phyloP scores from a whole-genome alignment of 2,888 invertebrate species.

The Epistrophe grossulariae region DNA sequence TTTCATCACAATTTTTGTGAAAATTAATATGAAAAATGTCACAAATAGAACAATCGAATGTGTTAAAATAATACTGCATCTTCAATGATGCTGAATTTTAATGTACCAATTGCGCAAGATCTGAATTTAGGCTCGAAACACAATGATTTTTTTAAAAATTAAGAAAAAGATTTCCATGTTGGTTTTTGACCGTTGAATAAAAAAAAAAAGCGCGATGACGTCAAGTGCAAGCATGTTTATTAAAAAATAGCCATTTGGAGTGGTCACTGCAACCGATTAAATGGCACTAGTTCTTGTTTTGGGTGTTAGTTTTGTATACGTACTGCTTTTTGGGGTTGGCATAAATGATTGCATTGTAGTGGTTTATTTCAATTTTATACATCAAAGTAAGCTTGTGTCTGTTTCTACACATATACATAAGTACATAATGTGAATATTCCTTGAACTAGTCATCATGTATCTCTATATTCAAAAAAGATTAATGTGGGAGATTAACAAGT shows the following conservation, averaged over 20 bases:
- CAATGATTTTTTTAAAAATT: conserved; percentile 17
- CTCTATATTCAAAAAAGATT: background rate
- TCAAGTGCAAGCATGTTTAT: conserved; percentile 16
- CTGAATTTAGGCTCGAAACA: conserved; percentile 45
- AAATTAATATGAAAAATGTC: conserved; percentile 30
- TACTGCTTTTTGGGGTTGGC: conserved; percentile 31
- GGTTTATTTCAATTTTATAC: conserved; percentile 7
- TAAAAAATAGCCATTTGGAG: conserved; percentile 23
- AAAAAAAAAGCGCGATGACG: conserved; percentile 33
- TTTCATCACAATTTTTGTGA: conserved; percentile 19
- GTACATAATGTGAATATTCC: background rate
- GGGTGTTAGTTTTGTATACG: background rate
- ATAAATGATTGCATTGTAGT: conserved; percentile 35
- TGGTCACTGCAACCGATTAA: conserved; percentile 67
- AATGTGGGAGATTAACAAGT: too few relatives aligned
- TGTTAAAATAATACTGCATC: background rate
- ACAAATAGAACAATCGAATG: conserved; percentile 14
- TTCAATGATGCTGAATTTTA: conserved; percentile 57
- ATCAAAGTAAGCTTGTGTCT: background rate
- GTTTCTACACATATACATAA: background rate
- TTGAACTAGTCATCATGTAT: background rate
- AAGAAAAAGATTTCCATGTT: background rate
- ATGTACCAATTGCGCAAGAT: conserved; percentile 71
- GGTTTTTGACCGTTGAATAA: background rate
- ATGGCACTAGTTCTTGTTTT: conserved; percentile 49